Evolutionary conservation across 2,888 invertebrate species (phyloP), one percentile per base, ranked within the genome.

Genomic region (Drosophila nr. perissopoda): DNA sequence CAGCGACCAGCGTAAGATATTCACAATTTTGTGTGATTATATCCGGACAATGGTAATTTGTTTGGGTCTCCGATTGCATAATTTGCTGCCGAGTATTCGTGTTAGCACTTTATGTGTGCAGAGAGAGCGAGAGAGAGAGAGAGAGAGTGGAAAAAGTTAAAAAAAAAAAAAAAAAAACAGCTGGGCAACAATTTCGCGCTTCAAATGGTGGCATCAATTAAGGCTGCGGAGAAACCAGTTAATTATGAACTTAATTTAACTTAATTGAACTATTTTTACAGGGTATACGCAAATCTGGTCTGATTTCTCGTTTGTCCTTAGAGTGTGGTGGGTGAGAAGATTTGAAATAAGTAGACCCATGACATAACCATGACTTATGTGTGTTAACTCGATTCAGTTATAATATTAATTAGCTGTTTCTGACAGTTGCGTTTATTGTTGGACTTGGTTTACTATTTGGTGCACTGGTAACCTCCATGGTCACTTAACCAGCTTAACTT

Each of bases 81-180:
- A 77, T 11, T 36, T 8, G 29, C 57, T 11, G 36, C 6, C 13
- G 40, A 29, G 13, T 60, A 51, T 57, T 29, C 51, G 56, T 57
- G 52, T 75, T 77, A 77, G 40, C 78, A 75, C 78, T 61, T 77
- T 27, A 18, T 40, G 21, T 31, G 21, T 51, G 36, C 25, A 13
- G 7, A 29, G 25, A 6, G 11, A 33, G 27, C 46, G 36, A 18
- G 36, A 11, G 38, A 54, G 40, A 29, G 38, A 10, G 11, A 46
- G 48, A 56, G n/a, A 40, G 31, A 16, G 34, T 31, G 36, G 27
- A 36, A 36, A 5, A 27, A 57, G 42, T 25, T n/a, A 2, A 58
- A 8, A n/a, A n/a, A n/a, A n/a, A n/a, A n/a, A 31, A 31, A 31
- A 38, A 58, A 31, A 29, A 51, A 40, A 48, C 36, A 27, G 34